Percentiles rank a stretch among this genome's conserved stretches.
phyloP scores from a whole-genome alignment of 30 jellyfish, hydroid and myxozoan species.

The Turritopsis dohrnii region DNA sequence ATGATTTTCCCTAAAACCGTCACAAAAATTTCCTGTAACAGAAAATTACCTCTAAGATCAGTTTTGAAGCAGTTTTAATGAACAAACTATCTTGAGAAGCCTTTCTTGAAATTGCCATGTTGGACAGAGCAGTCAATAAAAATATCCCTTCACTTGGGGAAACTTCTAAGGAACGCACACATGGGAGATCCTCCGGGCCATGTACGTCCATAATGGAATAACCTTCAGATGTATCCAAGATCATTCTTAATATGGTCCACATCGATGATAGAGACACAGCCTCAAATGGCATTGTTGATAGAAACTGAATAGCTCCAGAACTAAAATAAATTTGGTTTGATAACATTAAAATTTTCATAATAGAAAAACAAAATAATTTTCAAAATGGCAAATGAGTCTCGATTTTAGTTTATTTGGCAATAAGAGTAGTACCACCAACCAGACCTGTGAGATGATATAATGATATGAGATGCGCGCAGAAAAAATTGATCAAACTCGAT shows the following conservation, averaged over 20 bases:
- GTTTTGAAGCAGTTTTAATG: constrained; percentile 40
- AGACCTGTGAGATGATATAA: constrained; percentile 73
- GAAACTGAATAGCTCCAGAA: constrained; percentile 78
- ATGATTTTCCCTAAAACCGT: neutral
- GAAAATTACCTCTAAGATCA: constrained; percentile 67
- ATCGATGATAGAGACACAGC: constrained; percentile 84
- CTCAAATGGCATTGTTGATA: constrained; percentile 90
- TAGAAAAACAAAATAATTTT: too few species aligned
- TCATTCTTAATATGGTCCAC: constrained; percentile 49
- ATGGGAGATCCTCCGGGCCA: constrained; percentile 12
- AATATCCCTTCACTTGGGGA: constrained; percentile 74
- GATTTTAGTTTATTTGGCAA: too few species aligned
- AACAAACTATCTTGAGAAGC: constrained; percentile 48
- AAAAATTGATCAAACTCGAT: constrained; percentile 85
- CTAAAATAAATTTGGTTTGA: constrained; percentile 31
- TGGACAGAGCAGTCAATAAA: constrained; percentile 63
- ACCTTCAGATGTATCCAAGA: constrained; percentile 19
- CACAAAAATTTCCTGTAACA: too few species aligned
- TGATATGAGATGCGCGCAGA: constrained; percentile 52
- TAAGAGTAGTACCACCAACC: too few species aligned
- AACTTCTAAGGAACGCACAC: constrained; percentile 15
- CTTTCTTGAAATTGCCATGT: constrained; percentile 76
- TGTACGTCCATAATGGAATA: neutral
- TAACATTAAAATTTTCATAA: too few species aligned
- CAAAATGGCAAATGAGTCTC: too few species aligned